Conservation (phyloP, 2,888 invertebrate genomes). For the Polydesmus complanatus region DNA sequence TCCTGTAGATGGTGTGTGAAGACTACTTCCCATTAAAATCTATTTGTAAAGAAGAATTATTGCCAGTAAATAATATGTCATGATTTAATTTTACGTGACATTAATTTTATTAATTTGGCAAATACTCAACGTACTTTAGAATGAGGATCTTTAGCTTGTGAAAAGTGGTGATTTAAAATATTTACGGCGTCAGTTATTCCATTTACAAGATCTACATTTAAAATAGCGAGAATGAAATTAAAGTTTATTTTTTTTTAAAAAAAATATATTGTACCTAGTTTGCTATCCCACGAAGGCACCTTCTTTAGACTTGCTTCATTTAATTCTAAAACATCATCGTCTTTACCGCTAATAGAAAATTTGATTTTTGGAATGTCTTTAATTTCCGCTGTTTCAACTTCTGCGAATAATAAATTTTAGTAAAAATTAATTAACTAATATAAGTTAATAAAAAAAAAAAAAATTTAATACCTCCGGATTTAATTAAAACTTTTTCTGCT, state of each 20-base stretch:
- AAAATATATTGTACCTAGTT: no score
- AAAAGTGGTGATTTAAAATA: constrained; percentile 55
- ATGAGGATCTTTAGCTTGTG: constrained; percentile 37
- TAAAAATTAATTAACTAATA: no score
- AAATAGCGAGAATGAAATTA: no score
- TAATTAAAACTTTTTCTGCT: no score
- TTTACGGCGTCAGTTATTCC: constrained; percentile 61
- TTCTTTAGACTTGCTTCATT: no score
- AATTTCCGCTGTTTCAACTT: no score
- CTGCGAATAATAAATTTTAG: no score
- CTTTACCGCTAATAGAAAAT: constrained; percentile 11
- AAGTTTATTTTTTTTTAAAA: no score
- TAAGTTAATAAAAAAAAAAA: neutral
- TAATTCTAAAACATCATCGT: constrained; percentile 22
- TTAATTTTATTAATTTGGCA: neutral
- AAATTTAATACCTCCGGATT: no score
- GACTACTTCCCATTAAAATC: constrained; percentile 16
- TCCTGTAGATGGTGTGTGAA: constrained; percentile 27
- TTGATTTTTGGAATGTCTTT: no score
- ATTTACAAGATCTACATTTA: constrained; percentile 52
- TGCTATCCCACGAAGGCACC: no score
- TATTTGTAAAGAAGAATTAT: neutral
- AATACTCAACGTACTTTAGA: constrained; percentile 8
- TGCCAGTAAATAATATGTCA: no score
- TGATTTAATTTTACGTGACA: constrained; percentile 29